A percentile compares a stretch with the other conserved stretches of the same genome.
phyloP scores from a whole-genome alignment of 2,888 invertebrate genomes.

The Acheta domesticus region DNA sequence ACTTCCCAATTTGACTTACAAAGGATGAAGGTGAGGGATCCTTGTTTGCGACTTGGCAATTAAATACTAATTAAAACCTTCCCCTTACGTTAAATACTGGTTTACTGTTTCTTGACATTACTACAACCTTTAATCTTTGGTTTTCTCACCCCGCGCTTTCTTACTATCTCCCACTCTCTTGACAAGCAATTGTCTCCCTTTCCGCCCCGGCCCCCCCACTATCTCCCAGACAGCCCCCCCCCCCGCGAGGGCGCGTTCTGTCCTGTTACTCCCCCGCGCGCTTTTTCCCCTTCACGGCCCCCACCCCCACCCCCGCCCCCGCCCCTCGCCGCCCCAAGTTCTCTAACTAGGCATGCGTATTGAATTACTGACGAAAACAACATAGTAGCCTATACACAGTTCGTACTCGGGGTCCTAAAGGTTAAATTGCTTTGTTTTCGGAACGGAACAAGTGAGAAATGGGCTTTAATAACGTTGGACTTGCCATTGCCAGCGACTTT shows the following conservation, averaged over 20 bases:
- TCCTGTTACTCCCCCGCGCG: neutral
- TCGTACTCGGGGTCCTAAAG: neutral
- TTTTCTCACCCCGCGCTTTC: too few species aligned
- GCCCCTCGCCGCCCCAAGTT: too few species aligned
- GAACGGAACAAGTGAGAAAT: constrained; percentile 9
- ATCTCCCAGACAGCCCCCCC: too few species aligned
- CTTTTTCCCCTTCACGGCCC: neutral
- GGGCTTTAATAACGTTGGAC: neutral
- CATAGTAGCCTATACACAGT: neutral
- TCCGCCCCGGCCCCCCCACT: neutral
- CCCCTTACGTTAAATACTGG: too few species aligned
- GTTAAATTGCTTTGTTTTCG: constrained; percentile 11
- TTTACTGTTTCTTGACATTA: too few species aligned
- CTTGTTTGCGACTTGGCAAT: too few species aligned
- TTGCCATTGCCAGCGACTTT: constrained; percentile 18
- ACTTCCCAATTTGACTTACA: too few species aligned
- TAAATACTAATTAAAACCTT: too few species aligned
- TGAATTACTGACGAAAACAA: constrained; percentile 7
- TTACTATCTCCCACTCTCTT: too few species aligned
- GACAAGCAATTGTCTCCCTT: neutral
- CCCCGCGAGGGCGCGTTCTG: neutral
- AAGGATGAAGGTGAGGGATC: too few species aligned
- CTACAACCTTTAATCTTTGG: too few species aligned
- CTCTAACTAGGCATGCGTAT: neutral
- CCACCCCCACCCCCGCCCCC: too few species aligned